Evolutionary conservation across 2,113 vertebrate genomes (phyloP), one percentile per base, ranked within the genome.

Genomic region (Archocentrus centrarchus): DNA sequence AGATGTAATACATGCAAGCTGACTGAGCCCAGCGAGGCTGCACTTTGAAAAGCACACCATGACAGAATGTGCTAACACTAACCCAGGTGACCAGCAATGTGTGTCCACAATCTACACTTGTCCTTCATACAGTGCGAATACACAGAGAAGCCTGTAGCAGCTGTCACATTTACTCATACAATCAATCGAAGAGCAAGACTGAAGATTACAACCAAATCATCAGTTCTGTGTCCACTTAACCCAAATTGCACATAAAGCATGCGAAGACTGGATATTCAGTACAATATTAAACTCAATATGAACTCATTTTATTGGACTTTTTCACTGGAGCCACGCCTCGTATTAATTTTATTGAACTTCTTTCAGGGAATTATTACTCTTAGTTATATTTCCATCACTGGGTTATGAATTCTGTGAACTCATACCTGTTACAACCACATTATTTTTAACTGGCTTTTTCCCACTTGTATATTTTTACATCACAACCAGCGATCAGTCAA

Each of bases 341-440:
- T 78, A n/a, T 20, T 39, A 53, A 41, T 83, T 60, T 80, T 58
- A 68, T 57, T 87, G 55, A 75, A 61, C 14, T 79, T 63, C 22
- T 32, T 77, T 41, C 20, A 32, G 58, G 11, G 50, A 75, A 50
- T 50, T 80, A 75, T 75, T 50, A 76, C 7, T 13, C 44, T 35
- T 9, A 17, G 7, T 37, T 70, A 60, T 60, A 79, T 60, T 83
- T 68, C n/a, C 58, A 27, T 61, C 44, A 61, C 9, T 73, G 32
- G 22, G 59, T 32, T 79, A 61, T 84, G 27, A 84, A 83, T 30
- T 41, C 15, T 11, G 22, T 53, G 15, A 77, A 39, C 37, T 44
- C 57, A 27, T 59, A 15, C 60, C 68, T 35, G 27, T 73, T 73
- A 73, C 68, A 73, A 73, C 27, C 68, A 55, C 47, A 73, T 73